A percentile compares a stretch with the other conserved stretches of the same genome.
Evolutionary conservation across 1,140 invertebrate species (phyloP).

Genomic region (Atopsyche davidsoni): DNA sequence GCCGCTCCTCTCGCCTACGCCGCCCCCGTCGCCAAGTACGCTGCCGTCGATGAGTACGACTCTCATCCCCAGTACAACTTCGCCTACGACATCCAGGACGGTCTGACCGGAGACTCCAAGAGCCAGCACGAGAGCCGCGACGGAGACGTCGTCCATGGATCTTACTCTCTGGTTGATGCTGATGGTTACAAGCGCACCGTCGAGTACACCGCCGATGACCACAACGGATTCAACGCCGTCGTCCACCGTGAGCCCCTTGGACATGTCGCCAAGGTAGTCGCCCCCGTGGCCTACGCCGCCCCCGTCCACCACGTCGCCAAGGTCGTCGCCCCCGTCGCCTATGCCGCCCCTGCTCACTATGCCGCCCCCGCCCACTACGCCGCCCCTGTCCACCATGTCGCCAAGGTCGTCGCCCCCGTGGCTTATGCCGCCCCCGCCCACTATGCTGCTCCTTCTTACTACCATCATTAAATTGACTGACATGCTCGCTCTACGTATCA

Average conservation of each 20-base stretch:
- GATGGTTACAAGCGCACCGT: conserved; percentile 52
- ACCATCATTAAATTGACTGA: no score
- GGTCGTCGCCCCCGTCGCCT: conserved; percentile 26
- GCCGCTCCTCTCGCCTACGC: conserved; percentile 34
- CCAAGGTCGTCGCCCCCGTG: conserved; percentile 18
- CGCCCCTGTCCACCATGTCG: conserved; percentile 16
- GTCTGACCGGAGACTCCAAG: conserved; percentile 54
- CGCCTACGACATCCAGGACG: conserved; percentile 52
- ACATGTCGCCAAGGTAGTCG: conserved; percentile 30
- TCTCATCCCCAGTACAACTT: conserved; percentile 51
- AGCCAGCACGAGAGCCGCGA: conserved; percentile 50
- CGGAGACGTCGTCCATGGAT: conserved; percentile 51
- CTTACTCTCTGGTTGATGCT: conserved; percentile 48
- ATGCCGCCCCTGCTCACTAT: conserved; percentile 26
- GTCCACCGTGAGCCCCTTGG: conserved; percentile 36
- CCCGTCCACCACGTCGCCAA: conserved; percentile 32
- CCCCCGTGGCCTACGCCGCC: conserved; percentile 33
- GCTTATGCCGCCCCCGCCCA: conserved; percentile 22
- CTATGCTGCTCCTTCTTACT: no score
- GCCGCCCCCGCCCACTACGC: conserved; percentile 24
- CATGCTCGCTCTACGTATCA: no score
- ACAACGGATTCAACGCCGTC: conserved; percentile 47
- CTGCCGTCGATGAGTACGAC: conserved; percentile 45
- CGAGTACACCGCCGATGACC: conserved; percentile 52
- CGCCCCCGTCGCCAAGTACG: conserved; percentile 31